Conservation (phyloP, 2,888 invertebrate species). For the Lithophane leautieri region DNA sequence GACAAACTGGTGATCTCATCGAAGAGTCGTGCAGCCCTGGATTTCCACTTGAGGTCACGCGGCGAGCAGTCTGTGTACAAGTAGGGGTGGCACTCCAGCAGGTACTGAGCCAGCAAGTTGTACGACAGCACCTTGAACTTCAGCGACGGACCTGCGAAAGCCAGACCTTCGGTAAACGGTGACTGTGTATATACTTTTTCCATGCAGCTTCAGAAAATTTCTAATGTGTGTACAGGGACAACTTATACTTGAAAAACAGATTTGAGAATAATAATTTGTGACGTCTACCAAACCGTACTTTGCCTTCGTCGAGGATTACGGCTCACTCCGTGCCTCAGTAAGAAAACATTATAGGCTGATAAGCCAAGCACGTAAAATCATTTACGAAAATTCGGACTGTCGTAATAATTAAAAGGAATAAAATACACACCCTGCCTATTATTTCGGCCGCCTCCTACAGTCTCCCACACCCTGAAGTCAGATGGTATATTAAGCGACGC, state of each 20-base stretch:
- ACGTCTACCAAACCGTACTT: neutral
- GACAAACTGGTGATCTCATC: constrained; percentile 85
- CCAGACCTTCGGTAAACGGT: constrained; percentile 6
- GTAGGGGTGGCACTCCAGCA: constrained; percentile 93
- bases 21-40: constrained; percentile 89
- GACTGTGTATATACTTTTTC: neutral
- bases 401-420: neutral
- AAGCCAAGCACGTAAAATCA: neutral
- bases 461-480: constrained; percentile 82
- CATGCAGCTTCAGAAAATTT: constrained; percentile 7
- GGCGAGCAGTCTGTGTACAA: constrained; percentile 92
- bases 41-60: constrained; percentile 92
- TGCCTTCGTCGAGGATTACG: neutral
- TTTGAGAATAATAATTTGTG: neutral
- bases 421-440: constrained; percentile 68
- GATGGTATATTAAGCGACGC: constrained; percentile 67
- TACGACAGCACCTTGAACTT: constrained; percentile 94
- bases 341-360: neutral
- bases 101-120: constrained; percentile 96
- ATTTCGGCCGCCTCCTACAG: constrained; percentile 67
- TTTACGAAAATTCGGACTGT: neutral
- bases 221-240: neutral
- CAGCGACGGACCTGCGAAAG: constrained; percentile 79
- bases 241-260: neutral
- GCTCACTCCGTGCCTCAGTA: neutral